Percentiles rank a stretch among this genome's conserved stretches.
These are phyloP conservation scores for Oncopodura yosiiana DNA, from an alignment of 1,140 invertebrate genomes.

Conservation along the genomic window DNA sequence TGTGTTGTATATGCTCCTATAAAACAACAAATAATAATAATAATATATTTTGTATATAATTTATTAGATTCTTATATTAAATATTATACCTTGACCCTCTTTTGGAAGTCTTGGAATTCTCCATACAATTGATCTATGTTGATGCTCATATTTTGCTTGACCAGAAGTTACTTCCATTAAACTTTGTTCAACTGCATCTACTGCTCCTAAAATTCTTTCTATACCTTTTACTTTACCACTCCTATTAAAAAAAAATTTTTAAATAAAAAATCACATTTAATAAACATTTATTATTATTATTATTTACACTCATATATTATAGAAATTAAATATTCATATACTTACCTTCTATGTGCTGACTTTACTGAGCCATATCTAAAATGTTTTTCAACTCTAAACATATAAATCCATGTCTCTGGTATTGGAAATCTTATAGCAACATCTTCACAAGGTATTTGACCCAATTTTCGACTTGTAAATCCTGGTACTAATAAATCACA, in stretches of 20 bases:
- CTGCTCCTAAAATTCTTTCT: constrained; percentile 82
- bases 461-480: constrained; percentile 85
- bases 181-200: constrained; percentile 80
- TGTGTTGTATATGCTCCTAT: constrained; percentile 92
- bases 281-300: background rate
- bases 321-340: background rate
- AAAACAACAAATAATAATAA: background rate
- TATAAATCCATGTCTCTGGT: constrained; percentile 98
- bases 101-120: constrained; percentile 90
- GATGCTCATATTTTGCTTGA: constrained; percentile 98
- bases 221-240: constrained; percentile 89
- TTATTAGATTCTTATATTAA: background rate
- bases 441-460: constrained; percentile 94
- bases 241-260: constrained; percentile 42
- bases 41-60: constrained; percentile 2
- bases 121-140: constrained; percentile 95
- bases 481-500: constrained; percentile 93
- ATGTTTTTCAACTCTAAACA: constrained; percentile 96
- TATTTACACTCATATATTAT: background rate
- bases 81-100: constrained; percentile 76
- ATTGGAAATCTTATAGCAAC: constrained; percentile 94
- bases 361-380: constrained; percentile 99
- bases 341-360: constrained; percentile 72
- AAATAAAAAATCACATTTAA: background rate
- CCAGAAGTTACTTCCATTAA: constrained; percentile 96